Conservation (phyloP, 2,888 invertebrate genomes). For the Micoletzkya japonica region DNA sequence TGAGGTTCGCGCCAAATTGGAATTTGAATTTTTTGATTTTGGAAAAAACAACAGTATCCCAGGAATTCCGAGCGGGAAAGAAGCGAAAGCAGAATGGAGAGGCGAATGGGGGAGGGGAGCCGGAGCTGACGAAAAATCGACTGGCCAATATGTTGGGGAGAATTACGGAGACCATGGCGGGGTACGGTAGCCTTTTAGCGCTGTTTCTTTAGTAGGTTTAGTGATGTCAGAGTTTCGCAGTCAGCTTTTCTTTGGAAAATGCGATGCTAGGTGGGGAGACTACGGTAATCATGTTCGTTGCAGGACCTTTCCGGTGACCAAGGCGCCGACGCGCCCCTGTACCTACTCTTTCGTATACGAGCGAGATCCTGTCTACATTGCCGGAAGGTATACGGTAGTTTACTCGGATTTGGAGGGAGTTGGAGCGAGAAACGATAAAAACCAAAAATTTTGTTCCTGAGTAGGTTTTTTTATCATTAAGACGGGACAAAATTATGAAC, state of each 20-base stretch:
- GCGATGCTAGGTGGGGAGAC: not conserved
- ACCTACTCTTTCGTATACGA: constrained; percentile 46
- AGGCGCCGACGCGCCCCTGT: constrained; percentile 44
- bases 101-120: constrained; percentile 5
- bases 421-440: no score
- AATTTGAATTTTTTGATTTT: not conserved
- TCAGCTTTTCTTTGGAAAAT: not conserved
- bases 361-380: constrained; percentile 58
- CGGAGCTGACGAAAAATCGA: constrained; percentile 45
- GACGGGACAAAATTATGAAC: no score
- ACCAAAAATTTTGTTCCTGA: no score
- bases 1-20: constrained; percentile 24
- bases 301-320: constrained; percentile 18
- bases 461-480: no score
- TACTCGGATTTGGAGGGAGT: no score
- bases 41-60: not conserved
- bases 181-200: constrained; percentile 24
- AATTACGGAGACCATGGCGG: constrained; percentile 33
- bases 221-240: no score
- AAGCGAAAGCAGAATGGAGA: constrained; percentile 18
- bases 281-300: not conserved
- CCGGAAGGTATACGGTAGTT: constrained; percentile 68
- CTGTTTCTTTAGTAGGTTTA: not conserved
- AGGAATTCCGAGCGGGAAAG: constrained; percentile 27
- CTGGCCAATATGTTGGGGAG: constrained; percentile 33